These are phyloP conservation scores for Lobophora halterata DNA, from an alignment of 2,888 invertebrate genomes.

Conservation along the genomic window DNA sequence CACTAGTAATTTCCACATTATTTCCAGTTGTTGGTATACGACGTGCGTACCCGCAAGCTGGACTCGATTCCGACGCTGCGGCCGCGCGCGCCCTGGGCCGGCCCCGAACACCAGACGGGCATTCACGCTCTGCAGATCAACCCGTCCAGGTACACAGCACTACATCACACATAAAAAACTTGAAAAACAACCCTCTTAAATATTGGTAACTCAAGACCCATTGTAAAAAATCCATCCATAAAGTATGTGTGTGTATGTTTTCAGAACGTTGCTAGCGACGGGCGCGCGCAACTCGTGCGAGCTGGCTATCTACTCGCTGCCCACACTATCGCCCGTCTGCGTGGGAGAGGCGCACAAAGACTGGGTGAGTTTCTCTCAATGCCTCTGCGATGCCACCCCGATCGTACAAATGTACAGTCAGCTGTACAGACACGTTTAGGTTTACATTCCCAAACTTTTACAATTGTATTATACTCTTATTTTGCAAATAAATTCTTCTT, in stretches of 20 bases:
- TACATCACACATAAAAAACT: background rate
- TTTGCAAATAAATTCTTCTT: no score
- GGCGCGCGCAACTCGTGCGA: constrained; percentile 96
- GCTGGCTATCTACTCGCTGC: constrained; percentile 92
- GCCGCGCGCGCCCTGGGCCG: constrained; percentile 76
- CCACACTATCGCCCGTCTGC: constrained; percentile 96
- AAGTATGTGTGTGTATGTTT: constrained; percentile 17
- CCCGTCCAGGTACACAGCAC: constrained; percentile 83
- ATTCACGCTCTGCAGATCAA: constrained; percentile 97
- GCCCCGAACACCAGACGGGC: constrained; percentile 88
- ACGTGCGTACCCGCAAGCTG: constrained; percentile 91
- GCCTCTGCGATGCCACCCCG: no score
- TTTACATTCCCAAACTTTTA: no score
- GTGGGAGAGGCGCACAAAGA: constrained; percentile 97
- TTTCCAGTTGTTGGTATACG: constrained; percentile 91
- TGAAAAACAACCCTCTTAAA: no score
- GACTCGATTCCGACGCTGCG: constrained; percentile 94
- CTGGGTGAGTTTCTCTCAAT: constrained; percentile 90
- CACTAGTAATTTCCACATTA: no score
- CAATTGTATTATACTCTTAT: background rate
- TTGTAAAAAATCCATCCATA: no score
- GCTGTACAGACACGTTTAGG: no score
- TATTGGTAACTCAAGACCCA: no score
- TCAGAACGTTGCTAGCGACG: constrained; percentile 90
- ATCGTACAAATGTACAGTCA: no score